A percentile compares a stretch with the other conserved stretches of the same genome.
Evolutionary conservation across 2,113 vertebrate genomes (phyloP).

Genomic region (Hoplias malabaricus): DNA sequence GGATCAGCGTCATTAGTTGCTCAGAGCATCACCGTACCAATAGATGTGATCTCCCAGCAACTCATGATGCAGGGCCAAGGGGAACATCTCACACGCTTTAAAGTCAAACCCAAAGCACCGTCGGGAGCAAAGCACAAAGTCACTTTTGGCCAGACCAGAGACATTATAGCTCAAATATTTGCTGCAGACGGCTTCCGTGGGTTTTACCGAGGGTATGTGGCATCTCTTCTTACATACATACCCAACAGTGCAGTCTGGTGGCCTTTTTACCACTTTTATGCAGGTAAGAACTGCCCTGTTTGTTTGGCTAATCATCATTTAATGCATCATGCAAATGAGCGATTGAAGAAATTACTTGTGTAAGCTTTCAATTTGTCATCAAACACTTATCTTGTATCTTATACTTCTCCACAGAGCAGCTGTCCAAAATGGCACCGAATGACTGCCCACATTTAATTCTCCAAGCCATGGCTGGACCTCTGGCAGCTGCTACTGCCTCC

Average conservation of each 20-base stretch:
- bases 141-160: conserved; percentile 86
- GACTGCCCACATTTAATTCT: conserved; percentile 92
- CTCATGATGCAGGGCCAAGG: conserved; percentile 96
- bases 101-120: conserved; percentile 63
- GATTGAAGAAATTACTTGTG: too few species aligned
- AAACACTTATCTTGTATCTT: not conserved
- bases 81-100: conserved; percentile 85
- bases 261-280: conserved; percentile 98
- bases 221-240: conserved; percentile 94
- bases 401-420: conserved; percentile 77
- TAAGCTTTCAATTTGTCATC: not conserved
- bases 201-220: conserved; percentile 94
- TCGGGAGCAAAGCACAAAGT: conserved; percentile 58
- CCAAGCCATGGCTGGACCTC: conserved; percentile 89
- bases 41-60: conserved; percentile 93
- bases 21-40: conserved; percentile 96
- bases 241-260: conserved; percentile 98
- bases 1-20: conserved; percentile 92
- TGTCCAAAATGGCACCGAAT: conserved; percentile 84
- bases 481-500: conserved; percentile 91
- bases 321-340: not conserved
- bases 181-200: conserved; percentile 84
- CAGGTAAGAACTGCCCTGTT: conserved; percentile 75
- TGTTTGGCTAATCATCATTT: not conserved
- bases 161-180: conserved; percentile 90